Evolutionary conservation across 2,888 invertebrate genomes (phyloP), one percentile per base, ranked within the genome.

Genomic region (Sinopyrophorus schimmeli): DNA sequence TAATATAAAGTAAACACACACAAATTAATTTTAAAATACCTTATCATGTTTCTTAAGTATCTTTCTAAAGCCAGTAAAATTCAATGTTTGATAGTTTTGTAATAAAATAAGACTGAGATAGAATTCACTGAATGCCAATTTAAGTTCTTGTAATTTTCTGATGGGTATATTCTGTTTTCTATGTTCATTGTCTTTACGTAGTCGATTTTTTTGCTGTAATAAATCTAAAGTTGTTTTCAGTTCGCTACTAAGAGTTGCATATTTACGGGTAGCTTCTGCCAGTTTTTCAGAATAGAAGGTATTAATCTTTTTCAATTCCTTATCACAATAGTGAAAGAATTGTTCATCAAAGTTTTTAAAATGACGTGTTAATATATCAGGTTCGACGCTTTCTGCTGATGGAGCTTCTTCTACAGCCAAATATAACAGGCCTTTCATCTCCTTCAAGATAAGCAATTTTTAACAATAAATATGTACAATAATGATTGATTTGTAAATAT

Each of bases 41-140:
- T 92, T 92, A 70, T 92, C 92, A 70, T 92, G 92, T 70, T 92
- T 92, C 71, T 92, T 93, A 28, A 93, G 77, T 59, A 92, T 94
- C 72, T 92, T 92, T 26, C 92, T 78, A 72, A 93, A 92, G 1
- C 92, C 92, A 3, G 91, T 92, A 63, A 89, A 89, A 75, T 92
- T 92, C 7, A 92, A 76, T 61, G 87, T 89, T 72, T 93, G 91
- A 70, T 90, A 91, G 71, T 92, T 93, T 73, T 92, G 92, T 38
- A 92, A 74, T 26, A 92, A 74, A 62, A 93, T 89, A 43, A 93
- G 76, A 61, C 88, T 88, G 40, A 92, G 79, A 73, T 92, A 94
- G 73, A 91, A 93, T 76, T 92, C 92, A 63, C 89, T 89, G 74
- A 91, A 93, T 39, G 92, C 92, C 56, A 92, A 76, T 72, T 91